Evolutionary conservation across 2,888 invertebrate species (phyloP).

Genomic region (Dasysyrphus tricinctus): DNA sequence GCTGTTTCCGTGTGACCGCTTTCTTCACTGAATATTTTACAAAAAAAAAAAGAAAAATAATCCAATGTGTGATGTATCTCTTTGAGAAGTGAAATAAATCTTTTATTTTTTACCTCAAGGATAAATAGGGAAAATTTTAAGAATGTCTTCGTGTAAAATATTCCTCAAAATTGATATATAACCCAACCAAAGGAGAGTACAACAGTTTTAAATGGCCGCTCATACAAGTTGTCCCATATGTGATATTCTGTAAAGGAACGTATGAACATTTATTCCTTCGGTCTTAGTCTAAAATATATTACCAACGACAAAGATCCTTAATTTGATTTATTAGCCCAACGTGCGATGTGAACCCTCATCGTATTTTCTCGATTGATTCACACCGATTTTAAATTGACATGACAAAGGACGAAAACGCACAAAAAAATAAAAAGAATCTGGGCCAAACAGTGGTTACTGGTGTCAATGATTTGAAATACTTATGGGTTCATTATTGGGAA

Average conservation of each 20-base stretch:
- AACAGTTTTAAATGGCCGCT: slow-evolving; percentile 64
- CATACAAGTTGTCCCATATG: slow-evolving; percentile 52
- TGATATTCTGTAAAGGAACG: background rate
- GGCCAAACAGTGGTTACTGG: slow-evolving; percentile 73
- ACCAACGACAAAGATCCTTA: slow-evolving; percentile 57
- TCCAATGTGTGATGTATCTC: slow-evolving; percentile 63
- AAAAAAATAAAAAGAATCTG: slow-evolving; percentile 56
- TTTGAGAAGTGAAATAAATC: slow-evolving; percentile 36
- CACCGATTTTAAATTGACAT: slow-evolving; percentile 69
- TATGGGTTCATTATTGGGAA: slow-evolving; percentile 68
- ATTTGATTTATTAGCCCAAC: slow-evolving; percentile 72
- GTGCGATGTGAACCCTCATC: slow-evolving; percentile 42
- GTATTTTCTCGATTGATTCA: slow-evolving; percentile 65
- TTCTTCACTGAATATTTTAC: slow-evolving; percentile 48
- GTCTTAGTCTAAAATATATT: slow-evolving; percentile 44
- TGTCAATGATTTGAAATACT: slow-evolving; percentile 72
- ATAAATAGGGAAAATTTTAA: slow-evolving; percentile 43
- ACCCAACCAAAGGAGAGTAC: slow-evolving; percentile 5
- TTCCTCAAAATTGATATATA: slow-evolving; percentile 38
- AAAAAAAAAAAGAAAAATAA: slow-evolving; percentile 47
- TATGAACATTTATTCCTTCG: background rate
- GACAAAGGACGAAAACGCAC: slow-evolving; percentile 52
- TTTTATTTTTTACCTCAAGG: slow-evolving; percentile 28
- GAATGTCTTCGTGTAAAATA: slow-evolving; percentile 32
- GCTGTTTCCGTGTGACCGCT: slow-evolving; percentile 48